Conservation (phyloP, 2,113 vertebrate genomes). For the Apus apus region DNA sequence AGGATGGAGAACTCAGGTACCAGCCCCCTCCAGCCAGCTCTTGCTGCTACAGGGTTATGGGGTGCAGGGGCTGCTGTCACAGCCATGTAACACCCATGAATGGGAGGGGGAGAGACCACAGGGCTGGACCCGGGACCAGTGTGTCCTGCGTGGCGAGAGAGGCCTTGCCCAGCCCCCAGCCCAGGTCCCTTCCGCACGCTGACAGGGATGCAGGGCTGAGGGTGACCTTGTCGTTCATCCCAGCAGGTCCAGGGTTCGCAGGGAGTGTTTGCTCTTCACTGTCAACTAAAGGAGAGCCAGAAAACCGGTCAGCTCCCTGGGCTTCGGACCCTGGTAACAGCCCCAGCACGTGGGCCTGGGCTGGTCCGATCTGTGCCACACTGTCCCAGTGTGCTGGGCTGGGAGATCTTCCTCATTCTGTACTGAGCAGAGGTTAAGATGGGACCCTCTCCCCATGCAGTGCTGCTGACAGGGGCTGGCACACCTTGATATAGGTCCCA, state of each 20-base stretch:
- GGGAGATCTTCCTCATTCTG: accelerated
- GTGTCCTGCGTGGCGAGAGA: accelerated
- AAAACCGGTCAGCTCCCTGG: accelerated
- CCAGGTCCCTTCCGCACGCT: accelerated
- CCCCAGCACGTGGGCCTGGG: accelerated
- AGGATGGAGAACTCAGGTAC: not conserved
- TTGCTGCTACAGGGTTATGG: not conserved
- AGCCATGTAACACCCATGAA: accelerated
- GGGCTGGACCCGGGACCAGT: not conserved
- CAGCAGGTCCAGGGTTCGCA: accelerated
- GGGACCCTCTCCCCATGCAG: accelerated
- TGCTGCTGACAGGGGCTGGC: not conserved
- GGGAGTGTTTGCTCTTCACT: not conserved
- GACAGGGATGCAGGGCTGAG: not conserved
- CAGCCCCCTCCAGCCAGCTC: not conserved
- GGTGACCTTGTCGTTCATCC: slow-evolving; percentile 40
- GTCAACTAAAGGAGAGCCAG: not conserved
- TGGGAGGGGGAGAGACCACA: accelerated
- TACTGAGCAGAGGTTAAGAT: accelerated
- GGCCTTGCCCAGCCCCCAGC: not conserved
- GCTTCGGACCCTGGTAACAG: accelerated
- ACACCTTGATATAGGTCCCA: accelerated
- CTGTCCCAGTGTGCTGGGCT: not conserved
- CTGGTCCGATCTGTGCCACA: no score
- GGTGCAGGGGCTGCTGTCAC: accelerated